Evolutionary conservation across 2,797 vertebrate genomes (phyloP).

Genomic region (Picus viridis): DNA sequence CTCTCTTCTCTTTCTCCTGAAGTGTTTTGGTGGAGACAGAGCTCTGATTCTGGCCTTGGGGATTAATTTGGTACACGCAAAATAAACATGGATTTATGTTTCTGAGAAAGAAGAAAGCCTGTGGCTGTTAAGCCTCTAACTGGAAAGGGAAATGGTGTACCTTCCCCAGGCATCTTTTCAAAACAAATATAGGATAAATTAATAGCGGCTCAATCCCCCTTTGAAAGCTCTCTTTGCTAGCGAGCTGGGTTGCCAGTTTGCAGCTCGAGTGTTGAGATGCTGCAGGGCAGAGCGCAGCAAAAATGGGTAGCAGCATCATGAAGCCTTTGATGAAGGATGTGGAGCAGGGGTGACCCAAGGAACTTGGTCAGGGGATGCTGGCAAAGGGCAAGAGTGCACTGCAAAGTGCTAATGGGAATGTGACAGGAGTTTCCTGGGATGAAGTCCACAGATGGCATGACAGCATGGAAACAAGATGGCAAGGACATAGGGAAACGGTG

Average conservation of each 20-base stretch:
- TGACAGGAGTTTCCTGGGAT: background rate
- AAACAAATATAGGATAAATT: slow-evolving; percentile 54
- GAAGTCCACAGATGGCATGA: background rate
- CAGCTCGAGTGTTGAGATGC: background rate
- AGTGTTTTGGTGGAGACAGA: background rate
- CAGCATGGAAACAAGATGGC: background rate
- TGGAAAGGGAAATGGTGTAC: slow-evolving; percentile 31
- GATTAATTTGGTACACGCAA: background rate
- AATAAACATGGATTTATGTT: slow-evolving; percentile 27
- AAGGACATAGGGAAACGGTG: background rate
- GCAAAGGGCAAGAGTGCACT: background rate
- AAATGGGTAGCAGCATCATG: background rate
- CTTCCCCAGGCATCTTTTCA: slow-evolving; percentile 40
- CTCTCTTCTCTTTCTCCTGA: background rate
- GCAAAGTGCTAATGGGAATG: background rate
- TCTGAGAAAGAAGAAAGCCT: slow-evolving; percentile 21
- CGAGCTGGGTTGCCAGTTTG: background rate
- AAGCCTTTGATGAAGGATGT: background rate
- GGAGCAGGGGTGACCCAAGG: background rate
- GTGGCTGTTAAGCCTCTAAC: slow-evolving; percentile 21
- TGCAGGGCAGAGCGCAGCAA: background rate
- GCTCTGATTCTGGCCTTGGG: background rate
- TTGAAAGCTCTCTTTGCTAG: slow-evolving; percentile 18
- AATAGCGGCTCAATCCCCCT: background rate
- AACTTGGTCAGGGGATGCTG: background rate